A percentile compares a stretch with the other conserved stretches of the same genome.
Conservation (phyloP, 1,140 invertebrate species). For the Pinna nobilis region DNA sequence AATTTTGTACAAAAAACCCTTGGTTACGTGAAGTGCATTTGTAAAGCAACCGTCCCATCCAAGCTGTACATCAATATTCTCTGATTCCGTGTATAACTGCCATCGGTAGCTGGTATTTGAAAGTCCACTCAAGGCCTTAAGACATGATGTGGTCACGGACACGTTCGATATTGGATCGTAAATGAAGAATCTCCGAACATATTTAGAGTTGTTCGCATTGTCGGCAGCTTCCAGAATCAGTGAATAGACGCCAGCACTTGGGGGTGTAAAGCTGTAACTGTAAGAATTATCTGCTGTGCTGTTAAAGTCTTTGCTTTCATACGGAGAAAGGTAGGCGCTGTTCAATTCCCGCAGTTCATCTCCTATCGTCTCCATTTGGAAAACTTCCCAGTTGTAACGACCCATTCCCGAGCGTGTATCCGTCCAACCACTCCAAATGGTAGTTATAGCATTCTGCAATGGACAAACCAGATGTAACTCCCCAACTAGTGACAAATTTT, state of each 20-base stretch:
- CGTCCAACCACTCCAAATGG: constrained; percentile 44
- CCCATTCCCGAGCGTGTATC: constrained; percentile 40
- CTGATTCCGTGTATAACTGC: neutral
- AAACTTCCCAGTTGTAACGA: constrained; percentile 46
- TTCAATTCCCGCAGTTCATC: neutral
- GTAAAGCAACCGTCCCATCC: constrained; percentile 44
- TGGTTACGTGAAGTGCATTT: constrained; percentile 44
- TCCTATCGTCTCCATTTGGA: constrained; percentile 22
- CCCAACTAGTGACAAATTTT: too few relatives aligned
- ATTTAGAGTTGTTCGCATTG: constrained; percentile 50
- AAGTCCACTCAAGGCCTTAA: neutral
- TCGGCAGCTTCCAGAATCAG: constrained; percentile 46
- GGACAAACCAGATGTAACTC: too few relatives aligned
- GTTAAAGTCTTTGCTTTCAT: constrained; percentile 9
- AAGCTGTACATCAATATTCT: constrained; percentile 4
- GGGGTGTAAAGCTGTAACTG: constrained; percentile 30
- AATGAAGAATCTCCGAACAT: constrained; percentile 39
- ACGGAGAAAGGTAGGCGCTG: neutral
- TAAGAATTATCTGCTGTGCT: neutral
- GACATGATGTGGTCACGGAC: constrained; percentile 29
- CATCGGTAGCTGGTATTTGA: constrained; percentile 30
- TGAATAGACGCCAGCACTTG: constrained; percentile 44
- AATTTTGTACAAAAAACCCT: constrained; percentile 38
- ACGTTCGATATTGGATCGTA: constrained; percentile 47
- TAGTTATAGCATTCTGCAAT: constrained; percentile 29